Percentiles rank a stretch among this genome's conserved stretches.
Conservation (phyloP, 2,888 invertebrate genomes). For the Phania funesta region DNA sequence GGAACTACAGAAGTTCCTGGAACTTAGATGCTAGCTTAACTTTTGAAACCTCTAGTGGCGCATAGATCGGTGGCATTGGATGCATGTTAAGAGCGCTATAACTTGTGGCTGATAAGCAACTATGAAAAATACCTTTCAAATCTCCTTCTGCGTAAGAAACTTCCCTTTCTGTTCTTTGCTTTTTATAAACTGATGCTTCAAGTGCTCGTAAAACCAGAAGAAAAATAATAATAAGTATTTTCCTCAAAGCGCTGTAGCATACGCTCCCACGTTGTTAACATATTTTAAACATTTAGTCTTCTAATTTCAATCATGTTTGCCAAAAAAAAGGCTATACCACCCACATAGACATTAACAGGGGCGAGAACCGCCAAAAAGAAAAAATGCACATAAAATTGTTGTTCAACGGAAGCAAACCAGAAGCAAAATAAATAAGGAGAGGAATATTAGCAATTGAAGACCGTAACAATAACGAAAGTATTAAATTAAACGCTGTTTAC, state of each 20-base stretch:
- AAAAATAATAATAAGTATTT: background rate
- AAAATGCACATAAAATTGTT: background rate
- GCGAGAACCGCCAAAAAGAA: background rate
- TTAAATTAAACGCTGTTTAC: constrained; percentile 58
- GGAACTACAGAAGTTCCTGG: no score
- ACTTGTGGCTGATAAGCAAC: no score
- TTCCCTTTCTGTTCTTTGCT: no score
- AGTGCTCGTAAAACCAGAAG: background rate
- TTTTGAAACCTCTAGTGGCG: no score
- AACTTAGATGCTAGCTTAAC: no score
- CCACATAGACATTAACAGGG: background rate
- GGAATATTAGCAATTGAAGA: background rate
- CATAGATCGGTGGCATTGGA: no score
- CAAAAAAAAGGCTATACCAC: background rate
- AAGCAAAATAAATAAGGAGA: background rate
- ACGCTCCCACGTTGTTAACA: constrained; percentile 23
- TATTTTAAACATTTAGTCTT: constrained; percentile 36
- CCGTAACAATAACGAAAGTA: constrained; percentile 21
- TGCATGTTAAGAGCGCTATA: no score
- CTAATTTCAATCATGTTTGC: constrained; percentile 41
- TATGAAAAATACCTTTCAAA: no score
- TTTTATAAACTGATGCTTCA: no score
- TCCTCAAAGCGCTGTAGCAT: constrained; percentile 16
- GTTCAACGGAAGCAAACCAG: background rate
- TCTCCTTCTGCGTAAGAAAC: no score